Evolutionary conservation across 2,888 invertebrate genomes (phyloP).

Genomic region (Bellardia pandia): DNA sequence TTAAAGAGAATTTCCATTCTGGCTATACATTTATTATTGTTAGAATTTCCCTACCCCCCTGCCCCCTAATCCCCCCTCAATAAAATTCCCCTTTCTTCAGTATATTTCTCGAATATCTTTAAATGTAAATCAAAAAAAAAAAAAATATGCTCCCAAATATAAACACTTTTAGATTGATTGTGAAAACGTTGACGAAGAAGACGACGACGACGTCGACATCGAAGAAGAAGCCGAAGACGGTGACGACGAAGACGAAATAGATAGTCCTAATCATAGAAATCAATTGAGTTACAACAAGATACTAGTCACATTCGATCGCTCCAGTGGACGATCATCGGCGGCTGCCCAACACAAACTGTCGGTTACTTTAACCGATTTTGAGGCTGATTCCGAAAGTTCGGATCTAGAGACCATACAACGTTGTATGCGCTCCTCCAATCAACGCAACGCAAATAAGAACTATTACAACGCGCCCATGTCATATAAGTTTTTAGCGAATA

Average conservation of each 20-base stretch:
- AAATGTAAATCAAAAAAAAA: background rate
- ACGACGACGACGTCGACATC: conserved; percentile 78
- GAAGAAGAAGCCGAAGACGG: conserved; percentile 78
- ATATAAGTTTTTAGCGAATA: conserved; percentile 48
- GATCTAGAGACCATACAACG: conserved; percentile 79
- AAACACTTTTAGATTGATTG: conserved; percentile 75
- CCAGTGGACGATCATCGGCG: conserved; percentile 69
- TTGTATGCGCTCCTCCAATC: conserved; percentile 50
- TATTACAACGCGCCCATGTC: conserved; percentile 24
- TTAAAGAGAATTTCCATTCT: no score
- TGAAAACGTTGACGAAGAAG: conserved; percentile 81
- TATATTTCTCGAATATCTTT: conserved; percentile 8
- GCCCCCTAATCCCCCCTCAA: no score
- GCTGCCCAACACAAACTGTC: conserved; percentile 71
- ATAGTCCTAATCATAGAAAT: conserved; percentile 77
- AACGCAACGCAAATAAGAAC: conserved; percentile 52
- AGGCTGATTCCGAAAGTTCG: conserved; percentile 86
- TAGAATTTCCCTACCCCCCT: no score
- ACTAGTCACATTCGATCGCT: conserved; percentile 75
- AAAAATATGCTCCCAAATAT: background rate
- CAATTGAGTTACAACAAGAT: conserved; percentile 74
- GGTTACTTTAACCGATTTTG: conserved; percentile 84
- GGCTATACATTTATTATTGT: background rate
- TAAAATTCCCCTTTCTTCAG: background rate
- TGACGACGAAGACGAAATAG: conserved; percentile 76